These are phyloP conservation scores for Cinclus mexicanus DNA, from an alignment of 2,113 vertebrate genomes.

Conservation along the genomic window DNA sequence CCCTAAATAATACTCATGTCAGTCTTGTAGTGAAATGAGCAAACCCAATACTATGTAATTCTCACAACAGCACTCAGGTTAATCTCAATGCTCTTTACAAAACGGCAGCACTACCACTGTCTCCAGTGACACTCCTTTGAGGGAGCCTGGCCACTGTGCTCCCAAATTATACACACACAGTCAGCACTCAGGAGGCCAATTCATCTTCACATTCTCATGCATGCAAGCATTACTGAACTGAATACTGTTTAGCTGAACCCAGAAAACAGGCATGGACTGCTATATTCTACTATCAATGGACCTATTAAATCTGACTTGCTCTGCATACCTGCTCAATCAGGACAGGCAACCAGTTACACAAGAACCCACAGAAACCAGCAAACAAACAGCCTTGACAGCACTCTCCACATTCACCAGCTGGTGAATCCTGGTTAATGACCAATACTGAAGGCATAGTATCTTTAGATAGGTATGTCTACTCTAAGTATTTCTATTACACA, in stretches of 20 bases:
- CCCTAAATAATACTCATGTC: not conserved
- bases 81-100: not conserved
- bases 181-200: not conserved
- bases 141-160: not conserved
- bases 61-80: not conserved
- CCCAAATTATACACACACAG: not conserved
- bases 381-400: not conserved
- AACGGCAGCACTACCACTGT: not conserved
- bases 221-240: not conserved
- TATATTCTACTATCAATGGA: not conserved
- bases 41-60: not conserved
- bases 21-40: not conserved
- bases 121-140: not conserved
- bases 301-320: not conserved
- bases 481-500: not conserved
- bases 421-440: not conserved
- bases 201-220: not conserved
- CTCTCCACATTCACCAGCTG: not conserved
- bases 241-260: not conserved
- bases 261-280: not conserved
- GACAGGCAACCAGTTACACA: not conserved
- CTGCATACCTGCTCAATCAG: not conserved
- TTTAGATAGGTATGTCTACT: not conserved
- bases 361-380: not conserved
- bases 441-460: not conserved